Percentiles rank a stretch among this genome's conserved stretches.
Evolutionary conservation across 1,140 invertebrate species (phyloP).

Genomic region (Zaprionus gabonicus): DNA sequence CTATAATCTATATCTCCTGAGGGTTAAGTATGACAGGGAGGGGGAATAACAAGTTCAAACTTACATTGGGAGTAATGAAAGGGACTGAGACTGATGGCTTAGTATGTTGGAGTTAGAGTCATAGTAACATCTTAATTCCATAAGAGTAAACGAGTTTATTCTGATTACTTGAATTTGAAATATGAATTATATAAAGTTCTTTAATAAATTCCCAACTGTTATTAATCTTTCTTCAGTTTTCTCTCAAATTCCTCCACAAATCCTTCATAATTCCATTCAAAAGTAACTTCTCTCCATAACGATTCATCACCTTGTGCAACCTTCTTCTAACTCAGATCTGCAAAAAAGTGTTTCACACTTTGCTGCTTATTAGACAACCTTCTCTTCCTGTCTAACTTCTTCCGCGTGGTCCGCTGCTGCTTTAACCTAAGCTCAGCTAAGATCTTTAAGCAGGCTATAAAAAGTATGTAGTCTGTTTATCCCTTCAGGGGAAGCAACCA

Average conservation of each 20-base stretch:
- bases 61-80: not conserved
- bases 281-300: not conserved
- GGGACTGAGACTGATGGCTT: not conserved
- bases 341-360: slow-evolving; percentile 3
- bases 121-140: not conserved
- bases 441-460: slow-evolving; percentile 33
- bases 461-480: slow-evolving; percentile 22
- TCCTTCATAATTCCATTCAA: not conserved
- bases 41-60: not conserved
- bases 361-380: slow-evolving; percentile 39
- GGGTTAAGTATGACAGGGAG: not conserved
- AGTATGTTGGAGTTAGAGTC: not conserved
- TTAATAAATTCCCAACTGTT: not conserved
- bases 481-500: slow-evolving; percentile 1
- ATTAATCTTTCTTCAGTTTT: not conserved
- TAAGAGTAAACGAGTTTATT: not conserved
- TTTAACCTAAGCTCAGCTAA: slow-evolving; percentile 39
- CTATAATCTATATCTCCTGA: not conserved
- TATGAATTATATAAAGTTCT: not conserved
- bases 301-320: not conserved
- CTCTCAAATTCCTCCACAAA: not conserved
- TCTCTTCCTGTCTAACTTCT: not conserved
- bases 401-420: not conserved
- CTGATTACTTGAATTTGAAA: not conserved
- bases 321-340: not conserved